These are phyloP conservation scores for Ranitomeya imitator DNA, from an alignment of 2,113 vertebrate species.

Conservation along the genomic window DNA sequence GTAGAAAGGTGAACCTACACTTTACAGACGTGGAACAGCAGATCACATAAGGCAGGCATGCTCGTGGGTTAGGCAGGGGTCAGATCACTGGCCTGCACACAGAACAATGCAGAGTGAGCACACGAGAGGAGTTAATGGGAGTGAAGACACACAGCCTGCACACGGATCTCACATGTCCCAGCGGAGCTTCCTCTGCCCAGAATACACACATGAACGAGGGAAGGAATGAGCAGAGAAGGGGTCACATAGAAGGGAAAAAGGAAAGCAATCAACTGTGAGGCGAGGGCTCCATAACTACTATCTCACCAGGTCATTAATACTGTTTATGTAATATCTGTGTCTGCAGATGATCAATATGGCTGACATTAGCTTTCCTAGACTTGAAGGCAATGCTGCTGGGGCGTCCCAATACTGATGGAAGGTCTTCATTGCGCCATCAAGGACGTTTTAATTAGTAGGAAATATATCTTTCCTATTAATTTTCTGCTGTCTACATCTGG, in stretches of 20 bases:
- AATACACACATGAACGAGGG: slow-evolving; percentile 40
- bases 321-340: not conserved
- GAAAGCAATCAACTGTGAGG: slow-evolving; percentile 13
- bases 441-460: too few species aligned
- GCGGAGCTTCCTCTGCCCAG: slow-evolving; percentile 95
- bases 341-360: not conserved
- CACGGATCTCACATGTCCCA: slow-evolving; percentile 95
- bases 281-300: not conserved
- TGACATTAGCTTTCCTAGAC: not conserved
- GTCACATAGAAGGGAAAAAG: slow-evolving; percentile 31
- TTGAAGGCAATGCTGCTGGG: too few species aligned
- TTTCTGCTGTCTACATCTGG: too few species aligned
- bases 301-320: not conserved
- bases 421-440: too few species aligned
- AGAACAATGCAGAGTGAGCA: not conserved
- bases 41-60: slow-evolving; percentile 4
- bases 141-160: slow-evolving; percentile 18
- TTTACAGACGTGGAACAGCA: not conserved
- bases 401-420: not conserved
- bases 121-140: not conserved
- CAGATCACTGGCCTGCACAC: not conserved
- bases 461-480: too few species aligned
- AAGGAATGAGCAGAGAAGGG: slow-evolving; percentile 67
- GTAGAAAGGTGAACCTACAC: not conserved
- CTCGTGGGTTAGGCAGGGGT: not conserved